Evolutionary conservation across 1,140 invertebrate genomes (phyloP).

Genomic region (Saccostrea echinata): DNA sequence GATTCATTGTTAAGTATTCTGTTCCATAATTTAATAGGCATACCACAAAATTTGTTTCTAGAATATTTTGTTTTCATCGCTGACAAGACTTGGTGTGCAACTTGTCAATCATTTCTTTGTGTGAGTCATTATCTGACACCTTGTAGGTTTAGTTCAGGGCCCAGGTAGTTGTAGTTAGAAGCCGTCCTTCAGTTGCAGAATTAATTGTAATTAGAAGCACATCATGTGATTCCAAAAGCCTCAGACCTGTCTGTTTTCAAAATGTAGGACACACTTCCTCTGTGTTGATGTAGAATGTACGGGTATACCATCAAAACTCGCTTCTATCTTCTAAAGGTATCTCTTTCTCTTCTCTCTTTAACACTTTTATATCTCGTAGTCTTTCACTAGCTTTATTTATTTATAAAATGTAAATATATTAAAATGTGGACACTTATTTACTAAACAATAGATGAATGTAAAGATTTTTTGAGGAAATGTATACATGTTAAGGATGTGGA

Average conservation of each 20-base stretch:
- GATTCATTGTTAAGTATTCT: no score
- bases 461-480: constrained; percentile 1
- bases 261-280: not conserved
- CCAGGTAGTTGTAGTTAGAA: not conserved
- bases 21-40: no score
- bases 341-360: not conserved
- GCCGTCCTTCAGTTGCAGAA: not conserved
- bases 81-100: no score
- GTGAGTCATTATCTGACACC: not conserved
- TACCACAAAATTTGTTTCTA: no score
- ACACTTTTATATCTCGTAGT: not conserved
- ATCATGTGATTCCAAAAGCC: not conserved
- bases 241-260: not conserved
- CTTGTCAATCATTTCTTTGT: no score
- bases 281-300: not conserved
- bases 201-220: not conserved
- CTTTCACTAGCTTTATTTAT: not conserved
- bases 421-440: not conserved
- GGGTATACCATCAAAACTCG: constrained; percentile 6
- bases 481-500: not conserved
- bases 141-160: not conserved
- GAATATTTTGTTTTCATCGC: no score
- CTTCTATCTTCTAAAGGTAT: constrained; percentile 22
- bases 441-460: not conserved
- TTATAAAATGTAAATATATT: not conserved